Evolutionary conservation across 2,888 invertebrate genomes (phyloP), one percentile per base, ranked within the genome.

Genomic region (Epistrophe grossulariae): DNA sequence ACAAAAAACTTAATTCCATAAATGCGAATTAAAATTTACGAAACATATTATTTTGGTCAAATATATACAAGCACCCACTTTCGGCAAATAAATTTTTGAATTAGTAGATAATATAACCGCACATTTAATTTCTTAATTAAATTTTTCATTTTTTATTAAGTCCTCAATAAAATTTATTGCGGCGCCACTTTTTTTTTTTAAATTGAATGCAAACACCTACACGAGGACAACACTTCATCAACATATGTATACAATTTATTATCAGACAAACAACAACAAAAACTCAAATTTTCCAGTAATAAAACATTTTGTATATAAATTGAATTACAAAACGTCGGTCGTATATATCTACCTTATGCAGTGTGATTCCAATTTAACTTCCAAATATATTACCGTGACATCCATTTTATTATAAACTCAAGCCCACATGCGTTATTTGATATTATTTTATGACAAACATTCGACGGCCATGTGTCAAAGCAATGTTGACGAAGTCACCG

Each of bases 391-490:
- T 57, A 84, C 64, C 79, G 74, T 74, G 19, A 62, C 35, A 59
- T 68, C 19, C 72, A 59, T n/a, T n/a, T n/a, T 35, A 31, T 8
- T 19, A 40, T 70, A 19, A 79, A 55, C 77, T 68, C 72, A 10
- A 79, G 19, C 77, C 77, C 81, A 84, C 72, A 81, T 81, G n/a
- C n/a, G 84, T 81, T 68, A 80, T 80, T 77, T 72, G 81, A 73
- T 73, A 55, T 79, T 71, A 70, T 74, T 82, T 82, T 82, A 78
- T 70, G 82, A 74, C 78, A 82, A 78, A 71, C 85, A 85, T 81
- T 84, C 68, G 52, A 43, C 72, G 48, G 68, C 77, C 84, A 84
- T 85, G 82, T 85, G 85, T 81, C 81, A 82, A 59, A 50, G 52
- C 43, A 70, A 71, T 78, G 81, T 78, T 81, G 70, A 85, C 82